Evolutionary conservation across 2,113 vertebrate genomes (phyloP).

Genomic region (Onychostruthus taczanowskii): DNA sequence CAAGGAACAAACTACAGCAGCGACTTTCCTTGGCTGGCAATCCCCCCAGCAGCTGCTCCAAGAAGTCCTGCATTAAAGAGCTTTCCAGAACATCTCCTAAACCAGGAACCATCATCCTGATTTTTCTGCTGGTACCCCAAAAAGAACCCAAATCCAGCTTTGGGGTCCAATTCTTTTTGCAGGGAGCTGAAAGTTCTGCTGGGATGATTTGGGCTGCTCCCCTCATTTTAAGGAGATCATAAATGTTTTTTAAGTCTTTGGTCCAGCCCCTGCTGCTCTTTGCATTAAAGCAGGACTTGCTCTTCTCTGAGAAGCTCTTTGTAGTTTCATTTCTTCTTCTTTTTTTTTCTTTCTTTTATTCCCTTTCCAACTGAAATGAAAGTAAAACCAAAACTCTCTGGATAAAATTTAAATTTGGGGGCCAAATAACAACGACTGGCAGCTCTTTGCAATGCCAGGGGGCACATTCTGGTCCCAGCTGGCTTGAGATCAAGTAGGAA

Average conservation of each 20-base stretch:
- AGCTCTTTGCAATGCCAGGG: not conserved
- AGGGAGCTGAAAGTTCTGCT: not conserved
- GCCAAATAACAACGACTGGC: fast-evolving
- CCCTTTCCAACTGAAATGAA: not conserved
- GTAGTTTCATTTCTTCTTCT: not conserved
- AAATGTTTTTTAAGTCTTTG: not conserved
- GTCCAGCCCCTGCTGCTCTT: not conserved
- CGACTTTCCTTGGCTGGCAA: not conserved
- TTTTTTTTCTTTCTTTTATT: fast-evolving
- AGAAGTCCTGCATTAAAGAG: not conserved
- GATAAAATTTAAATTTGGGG: not conserved
- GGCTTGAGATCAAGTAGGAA: not conserved
- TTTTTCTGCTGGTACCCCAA: not conserved
- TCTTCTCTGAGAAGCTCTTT: not conserved
- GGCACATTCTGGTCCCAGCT: not conserved
- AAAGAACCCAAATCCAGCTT: not conserved
- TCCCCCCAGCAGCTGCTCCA: not conserved
- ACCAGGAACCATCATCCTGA: not conserved
- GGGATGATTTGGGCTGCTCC: not conserved
- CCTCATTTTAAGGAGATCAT: not conserved
- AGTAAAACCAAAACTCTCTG: not conserved
- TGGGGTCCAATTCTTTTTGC: not conserved
- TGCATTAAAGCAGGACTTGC: not conserved
- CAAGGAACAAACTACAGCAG: not conserved
- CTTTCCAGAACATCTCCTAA: not conserved